phyloP scores from a whole-genome alignment of 2,113 vertebrate species.

The Nothoprocta pentlandii region DNA sequence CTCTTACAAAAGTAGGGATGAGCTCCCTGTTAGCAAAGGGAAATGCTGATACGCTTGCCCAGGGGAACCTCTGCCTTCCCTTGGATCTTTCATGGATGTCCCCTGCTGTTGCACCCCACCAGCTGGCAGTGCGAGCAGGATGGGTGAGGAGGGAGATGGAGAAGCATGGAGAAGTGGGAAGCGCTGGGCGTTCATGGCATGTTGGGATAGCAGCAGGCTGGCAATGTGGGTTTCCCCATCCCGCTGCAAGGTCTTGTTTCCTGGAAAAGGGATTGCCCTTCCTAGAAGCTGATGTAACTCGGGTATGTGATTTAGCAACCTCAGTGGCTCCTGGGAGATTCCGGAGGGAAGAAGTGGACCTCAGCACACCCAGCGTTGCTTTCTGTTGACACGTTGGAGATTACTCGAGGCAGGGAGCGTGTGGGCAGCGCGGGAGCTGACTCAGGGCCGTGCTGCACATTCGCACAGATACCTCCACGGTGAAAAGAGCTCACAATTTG shows the following conservation, averaged over 20 bases:
- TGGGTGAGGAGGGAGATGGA: fast-evolving
- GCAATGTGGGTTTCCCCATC: neutral
- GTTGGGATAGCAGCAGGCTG: neutral
- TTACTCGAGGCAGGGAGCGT: neutral
- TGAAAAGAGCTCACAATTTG: neutral
- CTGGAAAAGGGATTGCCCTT: neutral
- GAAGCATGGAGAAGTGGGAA: neutral
- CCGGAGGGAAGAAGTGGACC: neutral
- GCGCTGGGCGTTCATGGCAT: neutral
- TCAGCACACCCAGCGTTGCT: neutral
- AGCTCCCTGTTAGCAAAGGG: neutral
- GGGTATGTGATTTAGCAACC: neutral
- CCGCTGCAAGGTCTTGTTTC: neutral
- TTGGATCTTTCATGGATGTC: neutral
- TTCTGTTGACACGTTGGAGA: neutral
- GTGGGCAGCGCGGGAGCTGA: neutral
- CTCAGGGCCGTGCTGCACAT: neutral
- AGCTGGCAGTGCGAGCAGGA: neutral
- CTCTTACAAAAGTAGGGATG: neutral
- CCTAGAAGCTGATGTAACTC: neutral
- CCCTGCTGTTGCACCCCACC: neutral
- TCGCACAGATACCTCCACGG: neutral
- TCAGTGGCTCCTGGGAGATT: neutral
- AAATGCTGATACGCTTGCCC: neutral
- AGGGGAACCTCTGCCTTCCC: neutral